Evolutionary conservation across 2,113 vertebrate species (phyloP).

Genomic region (Tupaia chinensis): DNA sequence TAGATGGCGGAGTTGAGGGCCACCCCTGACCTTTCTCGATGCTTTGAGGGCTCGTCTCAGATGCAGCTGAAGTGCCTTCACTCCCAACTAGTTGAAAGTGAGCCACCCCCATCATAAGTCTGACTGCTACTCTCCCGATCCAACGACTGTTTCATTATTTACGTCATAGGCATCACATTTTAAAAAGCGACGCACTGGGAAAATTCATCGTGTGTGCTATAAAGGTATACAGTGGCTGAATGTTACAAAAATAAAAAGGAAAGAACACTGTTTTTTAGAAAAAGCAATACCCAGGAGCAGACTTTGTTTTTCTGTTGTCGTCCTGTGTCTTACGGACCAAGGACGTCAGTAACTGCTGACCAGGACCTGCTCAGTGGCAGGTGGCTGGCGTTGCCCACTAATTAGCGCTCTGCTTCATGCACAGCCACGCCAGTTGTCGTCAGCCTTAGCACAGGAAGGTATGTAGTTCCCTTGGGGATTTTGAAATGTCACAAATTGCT

Average conservation of each 20-base stretch:
- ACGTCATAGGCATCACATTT: neutral
- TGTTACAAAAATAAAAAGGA: too few species aligned
- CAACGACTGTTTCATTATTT: neutral
- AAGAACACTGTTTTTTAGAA: too few species aligned
- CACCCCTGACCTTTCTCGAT: neutral
- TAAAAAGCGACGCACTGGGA: neutral
- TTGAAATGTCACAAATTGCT: neutral
- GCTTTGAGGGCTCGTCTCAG: neutral
- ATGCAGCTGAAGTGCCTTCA: neutral
- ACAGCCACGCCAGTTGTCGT: neutral
- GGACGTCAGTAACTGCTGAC: neutral
- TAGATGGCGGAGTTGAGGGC: neutral
- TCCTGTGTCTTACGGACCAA: neutral
- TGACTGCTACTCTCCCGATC: neutral
- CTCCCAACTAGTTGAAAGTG: neutral
- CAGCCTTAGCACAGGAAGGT: neutral
- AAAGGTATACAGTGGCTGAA: too few species aligned
- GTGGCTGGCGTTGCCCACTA: neutral
- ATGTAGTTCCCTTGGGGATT: neutral
- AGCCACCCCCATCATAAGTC: neutral
- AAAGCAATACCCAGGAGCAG: neutral
- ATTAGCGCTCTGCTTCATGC: neutral
- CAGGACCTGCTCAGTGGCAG: neutral
- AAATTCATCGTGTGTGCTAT: too few species aligned
- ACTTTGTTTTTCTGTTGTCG: neutral